These are phyloP conservation scores for Leptocoma aspasia DNA, from an alignment of 2,113 vertebrate species.

Conservation along the genomic window DNA sequence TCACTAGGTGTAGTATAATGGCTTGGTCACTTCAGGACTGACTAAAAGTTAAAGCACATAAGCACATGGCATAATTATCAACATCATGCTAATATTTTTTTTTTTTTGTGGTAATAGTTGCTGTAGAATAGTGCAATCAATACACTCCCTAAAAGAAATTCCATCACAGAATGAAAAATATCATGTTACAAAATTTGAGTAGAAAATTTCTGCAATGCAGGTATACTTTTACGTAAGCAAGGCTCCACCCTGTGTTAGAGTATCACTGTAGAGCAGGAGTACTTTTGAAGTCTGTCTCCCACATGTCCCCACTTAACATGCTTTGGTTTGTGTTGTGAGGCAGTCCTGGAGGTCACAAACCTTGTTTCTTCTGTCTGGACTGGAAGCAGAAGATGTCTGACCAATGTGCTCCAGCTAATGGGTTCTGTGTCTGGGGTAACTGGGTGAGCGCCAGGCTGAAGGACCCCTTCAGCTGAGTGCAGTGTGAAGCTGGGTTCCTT, in stretches of 20 bases:
- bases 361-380: not conserved
- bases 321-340: not conserved
- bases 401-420: accelerated
- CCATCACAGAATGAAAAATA: not conserved
- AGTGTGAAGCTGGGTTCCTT: not conserved
- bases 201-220: not conserved
- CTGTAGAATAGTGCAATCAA: not conserved
- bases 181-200: not conserved
- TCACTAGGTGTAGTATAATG: not conserved
- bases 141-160: not conserved
- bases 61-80: not conserved
- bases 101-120: not conserved
- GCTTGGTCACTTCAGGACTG: not conserved
- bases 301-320: not conserved
- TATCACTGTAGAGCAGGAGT: not conserved
- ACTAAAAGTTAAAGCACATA: not conserved
- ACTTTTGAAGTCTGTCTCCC: not conserved
- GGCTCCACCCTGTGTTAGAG: not conserved
- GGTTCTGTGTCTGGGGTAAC: not conserved
- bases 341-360: not conserved
- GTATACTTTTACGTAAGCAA: not conserved
- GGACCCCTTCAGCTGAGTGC: accelerated
- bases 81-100: not conserved
- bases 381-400: not conserved
- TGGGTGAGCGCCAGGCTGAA: accelerated